Evolutionary conservation across 2,797 vertebrate species (phyloP), one percentile per base, ranked within the genome.

Genomic region (Philypnodon macrostomus): DNA sequence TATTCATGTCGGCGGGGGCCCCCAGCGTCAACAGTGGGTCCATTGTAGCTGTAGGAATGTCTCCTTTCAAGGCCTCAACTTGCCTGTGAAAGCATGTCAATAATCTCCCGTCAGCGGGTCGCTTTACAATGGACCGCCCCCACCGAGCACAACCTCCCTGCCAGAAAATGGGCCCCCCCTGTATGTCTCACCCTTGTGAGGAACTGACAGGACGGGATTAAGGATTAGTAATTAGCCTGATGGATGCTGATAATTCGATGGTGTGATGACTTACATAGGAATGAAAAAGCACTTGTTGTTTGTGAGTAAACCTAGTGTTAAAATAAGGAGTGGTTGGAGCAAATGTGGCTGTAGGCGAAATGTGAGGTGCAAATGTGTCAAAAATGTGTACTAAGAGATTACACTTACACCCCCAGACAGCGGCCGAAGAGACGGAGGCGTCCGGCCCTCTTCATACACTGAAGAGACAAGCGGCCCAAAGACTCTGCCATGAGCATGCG

Each of bases 31-130:
- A 89, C 88, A 90, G 81, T 90, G 86, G 84, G 75, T 56, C 84
- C 60, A 84, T 91, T 93, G 90, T 92, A 79, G 81, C 39, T 47
- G n/a, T n/a, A 81, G 88, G 90, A 89, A 92, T 89, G 86, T 91
- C 79, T 89, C 87, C 88, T 91, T 93, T 91, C 89, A 92, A 83
- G 85, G 84, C 82, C 74, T 80, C 79, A 85, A 84, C 88, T 85
- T 75, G 82, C 81, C 72, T 86, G 83, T 88, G 85, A 89, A 79
- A 80, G 87, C 86, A 89, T 75, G 87, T 90, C 89, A 89, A 89
- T 89, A 90, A 90, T 88, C 88, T 79, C 29, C 67, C 81, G 83
- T 87, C 86, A 56, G 70, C 82, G 79, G 75, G 79, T 65, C 67
- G 79, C 80, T 75, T 73, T 79, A 85, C 81, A 88, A 84, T 81